phyloP scores from a whole-genome alignment of 2,888 invertebrate genomes.

The Strigamia crassipes region DNA sequence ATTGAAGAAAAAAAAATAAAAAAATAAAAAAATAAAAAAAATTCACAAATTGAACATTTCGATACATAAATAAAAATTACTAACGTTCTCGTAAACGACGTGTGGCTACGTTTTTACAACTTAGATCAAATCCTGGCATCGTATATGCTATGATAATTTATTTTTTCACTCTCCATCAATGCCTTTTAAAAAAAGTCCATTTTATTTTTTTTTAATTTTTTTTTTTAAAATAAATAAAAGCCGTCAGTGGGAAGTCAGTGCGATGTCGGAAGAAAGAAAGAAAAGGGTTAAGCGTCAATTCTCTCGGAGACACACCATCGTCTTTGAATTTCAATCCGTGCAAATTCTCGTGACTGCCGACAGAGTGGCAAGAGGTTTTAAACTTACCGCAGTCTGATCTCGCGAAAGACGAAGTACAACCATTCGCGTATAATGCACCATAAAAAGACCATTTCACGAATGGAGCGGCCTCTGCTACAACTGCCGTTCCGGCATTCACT shows the following conservation, averaged over 20 bases:
- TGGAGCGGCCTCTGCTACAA: constrained; percentile 21
- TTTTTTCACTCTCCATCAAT: constrained; percentile 12
- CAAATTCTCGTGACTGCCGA: constrained; percentile 16
- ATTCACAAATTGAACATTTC: not conserved
- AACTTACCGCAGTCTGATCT: constrained; percentile 43
- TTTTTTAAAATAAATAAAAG: not conserved
- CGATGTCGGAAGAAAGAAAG: not conserved
- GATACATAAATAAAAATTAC: constrained; percentile 1
- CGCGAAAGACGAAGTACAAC: constrained; percentile 43
- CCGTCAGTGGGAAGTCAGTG: not conserved
- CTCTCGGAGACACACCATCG: not conserved
- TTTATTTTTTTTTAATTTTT: not conserved
- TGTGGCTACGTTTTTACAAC: not conserved
- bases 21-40: not conserved
- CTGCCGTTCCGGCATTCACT: constrained; percentile 21
- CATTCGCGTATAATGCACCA: constrained; percentile 45
- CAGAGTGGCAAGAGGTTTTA: constrained; percentile 37
- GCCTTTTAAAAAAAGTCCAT: not conserved
- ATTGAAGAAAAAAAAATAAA: not conserved
- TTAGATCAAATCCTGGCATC: not conserved
- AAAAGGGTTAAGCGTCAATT: constrained; percentile 21
- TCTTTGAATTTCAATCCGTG: constrained; percentile 21
- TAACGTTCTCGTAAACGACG: not conserved
- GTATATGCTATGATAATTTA: not conserved
- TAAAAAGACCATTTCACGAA: constrained; percentile 44